Base-by-base conservation (phyloP, 2,888 invertebrate genomes). In the Eumerus sabulonum region DNA sequence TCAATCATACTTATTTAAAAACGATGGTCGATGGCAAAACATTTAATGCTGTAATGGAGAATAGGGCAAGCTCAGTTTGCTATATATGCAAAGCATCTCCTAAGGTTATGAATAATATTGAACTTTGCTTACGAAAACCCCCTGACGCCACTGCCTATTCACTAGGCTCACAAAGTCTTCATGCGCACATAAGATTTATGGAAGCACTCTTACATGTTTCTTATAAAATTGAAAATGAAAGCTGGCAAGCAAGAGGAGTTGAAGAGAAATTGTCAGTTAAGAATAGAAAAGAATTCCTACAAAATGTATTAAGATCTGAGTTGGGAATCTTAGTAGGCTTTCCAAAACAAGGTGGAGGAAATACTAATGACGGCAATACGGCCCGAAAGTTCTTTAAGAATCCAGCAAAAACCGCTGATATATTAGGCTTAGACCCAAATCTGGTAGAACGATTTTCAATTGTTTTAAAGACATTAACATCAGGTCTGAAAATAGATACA, bases 241-340 rank as follows among this genome's bases (percentile, higher is more conserved):
- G 42, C 42, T 42, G 42, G 27, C 27, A 27, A 27, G 27, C 27
- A 27, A 27, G 27, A 27, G 27, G 27, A 27, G 27, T 27, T 27
- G 27, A 27, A 27, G 27, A 27, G 27, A 27, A 27, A 27, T 27
- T 27, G 7, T 4, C 42, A 42, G 40, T 40, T 11, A 40, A 40
- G 40, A 40, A 40, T 40, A 40, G 40, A 40, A 40, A 40, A 40
- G 40, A 40, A 40, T 40, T 40, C 27, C 27, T 27, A 27, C 27
- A 42, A 42, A 1, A 11, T 42, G 4, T 13, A 7, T 5, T 42
- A 13, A 42, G 42, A 42, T 42, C 1, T 42, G 42, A 1, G 1
- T 42, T 42, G 42, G 42, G 12, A 5, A 5, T 42, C 0, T 40
- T 40, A 40, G 40, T 40, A 40, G 13, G 9, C 11, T 40, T 40